Conservation (phyloP, 30 jellyfish, hydroid and myxozoan species). For the Mastigias papua region DNA sequence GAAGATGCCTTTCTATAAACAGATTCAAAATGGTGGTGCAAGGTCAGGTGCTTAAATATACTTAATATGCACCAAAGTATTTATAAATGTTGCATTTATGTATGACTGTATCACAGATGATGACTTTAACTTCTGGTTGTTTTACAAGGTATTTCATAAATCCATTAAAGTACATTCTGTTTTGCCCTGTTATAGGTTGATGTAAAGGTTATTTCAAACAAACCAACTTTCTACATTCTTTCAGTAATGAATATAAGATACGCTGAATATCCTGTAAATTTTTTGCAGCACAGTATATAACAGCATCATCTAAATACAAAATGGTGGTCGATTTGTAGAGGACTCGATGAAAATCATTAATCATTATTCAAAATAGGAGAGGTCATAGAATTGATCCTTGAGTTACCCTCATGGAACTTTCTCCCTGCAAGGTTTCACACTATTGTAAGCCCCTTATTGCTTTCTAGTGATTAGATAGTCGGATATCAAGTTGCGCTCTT, state of each 20-base stretch:
- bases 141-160: slow-evolving; percentile 10
- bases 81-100: slow-evolving; percentile 39
- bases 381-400: slow-evolving; percentile 62
- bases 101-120: slow-evolving; percentile 16
- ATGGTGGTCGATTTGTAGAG: slow-evolving; percentile 5
- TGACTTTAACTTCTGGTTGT: slow-evolving; percentile 48
- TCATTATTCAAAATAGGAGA: slow-evolving; percentile 37
- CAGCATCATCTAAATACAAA: slow-evolving; percentile 62
- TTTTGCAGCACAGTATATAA: slow-evolving; percentile 32
- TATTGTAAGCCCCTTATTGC: too few species aligned
- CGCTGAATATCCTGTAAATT: slow-evolving; percentile 25
- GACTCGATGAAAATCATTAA: slow-evolving; percentile 21
- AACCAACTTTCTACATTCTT: slow-evolving; percentile 27
- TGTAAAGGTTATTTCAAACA: slow-evolving; percentile 8
- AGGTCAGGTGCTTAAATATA: slow-evolving; percentile 51
- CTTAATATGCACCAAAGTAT: slow-evolving; percentile 66
- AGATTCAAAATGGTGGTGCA: slow-evolving; percentile 40
- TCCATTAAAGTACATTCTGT: slow-evolving; percentile 1
- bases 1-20: slow-evolving; percentile 56
- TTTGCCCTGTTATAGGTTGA: slow-evolving; percentile 18
- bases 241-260: slow-evolving; percentile 6
- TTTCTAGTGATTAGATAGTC: too few species aligned
- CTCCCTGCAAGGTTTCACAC: too few species aligned
- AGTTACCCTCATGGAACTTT: too few species aligned
- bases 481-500: too few species aligned